These are phyloP conservation scores for Caenorhabditis drosophilae DNA, from an alignment of 2,888 invertebrate species.

Conservation along the genomic window DNA sequence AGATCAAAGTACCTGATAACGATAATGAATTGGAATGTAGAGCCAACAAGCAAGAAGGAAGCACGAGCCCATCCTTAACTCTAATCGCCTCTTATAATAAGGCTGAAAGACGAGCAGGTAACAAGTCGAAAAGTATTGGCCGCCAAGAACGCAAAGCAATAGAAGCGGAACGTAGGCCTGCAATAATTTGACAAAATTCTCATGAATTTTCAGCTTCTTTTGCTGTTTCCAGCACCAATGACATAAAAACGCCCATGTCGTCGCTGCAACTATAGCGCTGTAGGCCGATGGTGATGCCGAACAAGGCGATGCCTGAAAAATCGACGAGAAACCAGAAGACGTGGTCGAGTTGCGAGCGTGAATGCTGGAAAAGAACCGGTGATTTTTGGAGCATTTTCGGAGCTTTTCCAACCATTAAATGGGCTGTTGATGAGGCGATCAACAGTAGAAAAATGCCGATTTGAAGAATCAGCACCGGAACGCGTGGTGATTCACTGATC, in stretches of 20 bases:
- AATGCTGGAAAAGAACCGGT: no score
- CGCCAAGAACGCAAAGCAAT: constrained; percentile 46
- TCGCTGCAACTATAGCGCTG: constrained; percentile 54
- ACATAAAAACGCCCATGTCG: constrained; percentile 36
- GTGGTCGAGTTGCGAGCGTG: constrained; percentile 59
- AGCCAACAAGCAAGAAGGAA: constrained; percentile 57
- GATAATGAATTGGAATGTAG: constrained; percentile 55
- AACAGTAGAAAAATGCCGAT: constrained; percentile 52
- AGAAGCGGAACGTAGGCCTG: constrained; percentile 57
- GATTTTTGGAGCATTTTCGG: no score
- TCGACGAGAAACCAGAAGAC: constrained; percentile 65
- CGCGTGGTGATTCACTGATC: constrained; percentile 37
- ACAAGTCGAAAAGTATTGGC: constrained; percentile 59
- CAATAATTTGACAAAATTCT: constrained; percentile 3
- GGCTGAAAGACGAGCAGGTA: constrained; percentile 59
- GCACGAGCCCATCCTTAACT: constrained; percentile 53
- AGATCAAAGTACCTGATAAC: constrained; percentile 47
- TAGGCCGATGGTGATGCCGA: constrained; percentile 58
- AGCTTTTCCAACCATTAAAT: no score
- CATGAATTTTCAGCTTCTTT: not conserved
- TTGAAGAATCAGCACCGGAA: constrained; percentile 53
- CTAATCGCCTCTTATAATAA: constrained; percentile 50
- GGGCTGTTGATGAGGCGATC: constrained; percentile 53
- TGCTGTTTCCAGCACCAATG: constrained; percentile 22
- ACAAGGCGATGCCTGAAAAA: constrained; percentile 64